Evolutionary conservation across 2,888 invertebrate species (phyloP).

Genomic region (Metallyticus violacea): DNA sequence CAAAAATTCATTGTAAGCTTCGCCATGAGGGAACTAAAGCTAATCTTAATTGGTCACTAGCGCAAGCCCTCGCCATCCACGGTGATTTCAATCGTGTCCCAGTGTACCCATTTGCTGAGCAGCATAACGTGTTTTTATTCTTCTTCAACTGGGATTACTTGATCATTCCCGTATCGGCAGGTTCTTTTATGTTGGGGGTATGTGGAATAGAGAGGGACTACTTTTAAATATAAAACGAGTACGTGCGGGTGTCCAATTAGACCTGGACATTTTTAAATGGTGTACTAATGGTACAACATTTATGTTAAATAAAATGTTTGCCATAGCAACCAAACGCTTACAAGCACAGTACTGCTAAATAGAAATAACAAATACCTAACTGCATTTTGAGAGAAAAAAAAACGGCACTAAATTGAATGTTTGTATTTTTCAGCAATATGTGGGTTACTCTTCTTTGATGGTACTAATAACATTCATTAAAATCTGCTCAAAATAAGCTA

Average conservation of each 20-base stretch:
- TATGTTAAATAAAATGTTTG: too few relatives aligned
- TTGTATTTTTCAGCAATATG: too few relatives aligned
- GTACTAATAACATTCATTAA: too few relatives aligned
- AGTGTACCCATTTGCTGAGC: neutral
- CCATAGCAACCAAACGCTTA: too few relatives aligned
- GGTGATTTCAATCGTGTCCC: neutral
- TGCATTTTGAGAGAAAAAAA: too few relatives aligned
- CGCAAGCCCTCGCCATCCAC: neutral
- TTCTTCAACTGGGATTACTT: neutral
- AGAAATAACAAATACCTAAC: too few relatives aligned
- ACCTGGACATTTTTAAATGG: neutral
- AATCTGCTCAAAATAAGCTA: too few relatives aligned
- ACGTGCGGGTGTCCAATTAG: neutral
- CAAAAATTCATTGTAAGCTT: neutral
- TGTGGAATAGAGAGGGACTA: neutral
- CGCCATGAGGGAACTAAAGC: neutral
- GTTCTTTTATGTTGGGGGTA: neutral
- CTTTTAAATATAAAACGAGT: neutral
- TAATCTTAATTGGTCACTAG: neutral
- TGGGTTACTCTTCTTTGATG: too few relatives aligned
- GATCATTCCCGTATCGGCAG: neutral
- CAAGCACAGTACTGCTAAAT: too few relatives aligned
- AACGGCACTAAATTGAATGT: too few relatives aligned
- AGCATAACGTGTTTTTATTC: neutral
- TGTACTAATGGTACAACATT: too few relatives aligned